Percentiles rank a stretch among this genome's conserved stretches.
Conservation (phyloP, 2,888 invertebrate species). For the Anorthoa munda region DNA sequence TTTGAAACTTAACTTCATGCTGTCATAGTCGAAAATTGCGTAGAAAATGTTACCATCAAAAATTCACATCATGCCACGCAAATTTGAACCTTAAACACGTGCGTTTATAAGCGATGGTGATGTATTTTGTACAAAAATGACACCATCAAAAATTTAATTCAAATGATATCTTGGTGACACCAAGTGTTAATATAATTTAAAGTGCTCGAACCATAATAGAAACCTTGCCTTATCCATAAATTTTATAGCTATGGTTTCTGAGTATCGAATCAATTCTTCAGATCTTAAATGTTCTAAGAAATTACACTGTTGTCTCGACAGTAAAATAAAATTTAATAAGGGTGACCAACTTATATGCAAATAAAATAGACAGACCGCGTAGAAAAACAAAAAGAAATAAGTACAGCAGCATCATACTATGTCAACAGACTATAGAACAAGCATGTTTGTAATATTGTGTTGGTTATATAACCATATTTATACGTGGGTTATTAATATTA, state of each 20-base stretch:
- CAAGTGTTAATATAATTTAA: slow-evolving; percentile 35
- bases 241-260: slow-evolving; percentile 19
- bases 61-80: background rate
- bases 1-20: background rate
- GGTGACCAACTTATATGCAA: slow-evolving; percentile 1
- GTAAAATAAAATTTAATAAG: background rate
- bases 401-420: slow-evolving; percentile 56
- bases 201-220: slow-evolving; percentile 6
- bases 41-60: background rate
- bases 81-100: background rate
- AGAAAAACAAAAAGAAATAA: background rate
- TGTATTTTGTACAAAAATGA: slow-evolving; percentile 12
- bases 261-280: slow-evolving; percentile 16
- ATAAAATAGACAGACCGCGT: background rate
- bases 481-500: slow-evolving; percentile 67
- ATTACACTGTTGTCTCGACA: background rate
- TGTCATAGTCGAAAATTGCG: background rate
- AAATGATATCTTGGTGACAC: slow-evolving; percentile 43
- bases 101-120: background rate
- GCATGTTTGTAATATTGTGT: slow-evolving; percentile 86
- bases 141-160: slow-evolving; percentile 13
- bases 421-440: slow-evolving; percentile 77
- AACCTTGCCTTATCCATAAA: slow-evolving; percentile 13
- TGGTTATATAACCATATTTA: slow-evolving; percentile 79
- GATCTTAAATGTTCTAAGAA: slow-evolving; percentile 15